Percentiles rank a stretch among this genome's conserved stretches.
Conservation (phyloP, 2,113 vertebrate genomes). For the Arenaria interpres region DNA sequence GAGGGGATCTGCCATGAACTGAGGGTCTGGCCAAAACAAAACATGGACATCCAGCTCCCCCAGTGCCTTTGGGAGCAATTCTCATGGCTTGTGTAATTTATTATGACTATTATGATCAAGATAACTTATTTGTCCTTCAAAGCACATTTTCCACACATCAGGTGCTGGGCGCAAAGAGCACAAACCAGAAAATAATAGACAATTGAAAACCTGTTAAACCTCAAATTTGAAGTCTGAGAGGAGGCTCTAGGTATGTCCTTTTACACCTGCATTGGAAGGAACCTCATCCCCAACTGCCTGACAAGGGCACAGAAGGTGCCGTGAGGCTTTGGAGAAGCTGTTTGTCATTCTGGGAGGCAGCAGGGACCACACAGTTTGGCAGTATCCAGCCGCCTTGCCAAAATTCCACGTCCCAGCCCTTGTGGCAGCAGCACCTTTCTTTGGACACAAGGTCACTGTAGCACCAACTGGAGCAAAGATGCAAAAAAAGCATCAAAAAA, state of each 20-base stretch:
- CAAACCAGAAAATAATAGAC: not conserved
- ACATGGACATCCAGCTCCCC: not conserved
- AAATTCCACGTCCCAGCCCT: not conserved
- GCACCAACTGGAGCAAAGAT: not conserved
- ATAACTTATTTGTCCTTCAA: not conserved
- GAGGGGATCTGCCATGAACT: not conserved
- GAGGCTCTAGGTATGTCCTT: not conserved
- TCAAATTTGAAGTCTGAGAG: not conserved
- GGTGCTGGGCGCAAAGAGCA: not conserved
- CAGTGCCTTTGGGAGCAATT: not conserved
- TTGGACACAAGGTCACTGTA: not conserved
- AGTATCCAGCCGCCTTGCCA: not conserved
- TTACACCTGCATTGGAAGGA: not conserved
- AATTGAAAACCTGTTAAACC: not conserved
- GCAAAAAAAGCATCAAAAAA: not conserved
- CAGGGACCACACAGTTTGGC: not conserved
- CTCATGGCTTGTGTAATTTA: not conserved
- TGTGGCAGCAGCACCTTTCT: not conserved
- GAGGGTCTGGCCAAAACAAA: not conserved
- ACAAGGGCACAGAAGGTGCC: not conserved
- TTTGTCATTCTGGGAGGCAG: not conserved
- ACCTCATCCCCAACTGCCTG: not conserved
- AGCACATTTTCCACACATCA: not conserved
- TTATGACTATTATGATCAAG: not conserved
- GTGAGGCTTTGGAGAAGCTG: fast-evolving